Percentiles rank a stretch among this genome's conserved stretches.
Conservation (phyloP, 2,797 vertebrate genomes). For the Enteromius unitaeniatus region DNA sequence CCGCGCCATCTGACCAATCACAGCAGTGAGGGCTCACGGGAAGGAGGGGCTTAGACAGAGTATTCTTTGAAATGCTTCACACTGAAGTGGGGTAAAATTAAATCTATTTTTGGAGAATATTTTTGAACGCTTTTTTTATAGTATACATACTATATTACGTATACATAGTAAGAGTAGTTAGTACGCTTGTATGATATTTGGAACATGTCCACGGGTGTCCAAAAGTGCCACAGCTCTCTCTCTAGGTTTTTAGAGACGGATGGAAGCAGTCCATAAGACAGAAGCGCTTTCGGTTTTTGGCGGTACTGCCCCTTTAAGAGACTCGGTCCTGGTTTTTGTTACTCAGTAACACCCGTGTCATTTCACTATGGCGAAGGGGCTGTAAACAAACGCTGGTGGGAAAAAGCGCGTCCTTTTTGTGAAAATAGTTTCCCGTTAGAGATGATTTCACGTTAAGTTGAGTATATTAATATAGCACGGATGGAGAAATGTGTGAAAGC, state of each 20-base stretch:
- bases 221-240: neutral
- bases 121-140: neutral
- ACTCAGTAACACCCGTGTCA: constrained; percentile 57
- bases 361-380: constrained; percentile 73
- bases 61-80: too few relatives aligned
- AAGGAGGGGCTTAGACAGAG: too few relatives aligned
- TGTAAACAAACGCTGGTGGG: constrained; percentile 67
- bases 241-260: neutral
- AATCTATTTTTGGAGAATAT: too few relatives aligned
- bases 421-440: neutral
- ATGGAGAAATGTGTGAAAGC: neutral
- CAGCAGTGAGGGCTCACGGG: too few relatives aligned
- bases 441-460: neutral
- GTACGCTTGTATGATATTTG: neutral
- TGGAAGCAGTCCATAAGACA: neutral
- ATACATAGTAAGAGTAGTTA: neutral
- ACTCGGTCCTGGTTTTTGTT: constrained; percentile 54
- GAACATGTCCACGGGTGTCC: neutral
- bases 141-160: too few relatives aligned
- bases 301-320: constrained; percentile 78
- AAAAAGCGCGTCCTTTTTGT: neutral
- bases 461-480: neutral
- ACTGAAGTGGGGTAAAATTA: too few relatives aligned
- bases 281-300: neutral
- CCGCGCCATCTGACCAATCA: too few relatives aligned